Evolutionary conservation across 2,113 vertebrate genomes (phyloP).

Genomic region (Athene cunicularia): DNA sequence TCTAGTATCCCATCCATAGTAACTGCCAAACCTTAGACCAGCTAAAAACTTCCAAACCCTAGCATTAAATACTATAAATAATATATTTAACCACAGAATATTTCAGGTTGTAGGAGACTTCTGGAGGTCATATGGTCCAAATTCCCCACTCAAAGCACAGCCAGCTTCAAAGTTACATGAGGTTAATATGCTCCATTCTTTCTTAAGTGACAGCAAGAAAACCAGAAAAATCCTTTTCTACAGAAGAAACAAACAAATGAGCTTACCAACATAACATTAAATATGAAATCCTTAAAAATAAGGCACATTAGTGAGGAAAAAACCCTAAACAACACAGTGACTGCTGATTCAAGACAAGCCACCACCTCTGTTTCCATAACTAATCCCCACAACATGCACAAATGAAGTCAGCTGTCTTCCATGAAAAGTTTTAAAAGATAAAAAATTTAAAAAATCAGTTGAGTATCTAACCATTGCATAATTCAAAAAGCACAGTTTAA

Average conservation of each 20-base stretch:
- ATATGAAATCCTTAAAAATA: neutral
- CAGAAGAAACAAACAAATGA: neutral
- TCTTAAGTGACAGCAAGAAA: neutral
- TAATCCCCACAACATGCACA: neutral
- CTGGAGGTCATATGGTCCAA: neutral
- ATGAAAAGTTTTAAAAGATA: neutral
- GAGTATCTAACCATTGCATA: neutral
- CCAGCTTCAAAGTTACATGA: neutral
- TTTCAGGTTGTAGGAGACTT: neutral
- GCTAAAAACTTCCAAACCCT: neutral
- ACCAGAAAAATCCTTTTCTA: neutral
- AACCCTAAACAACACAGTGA: neutral
- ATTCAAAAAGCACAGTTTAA: neutral
- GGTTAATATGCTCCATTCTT: neutral
- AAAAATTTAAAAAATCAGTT: neutral
- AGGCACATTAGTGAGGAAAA: neutral
- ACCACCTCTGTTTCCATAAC: neutral
- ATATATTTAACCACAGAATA: neutral
- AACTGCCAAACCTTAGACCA: neutral
- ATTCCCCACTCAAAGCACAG: neutral
- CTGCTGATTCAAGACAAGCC: neutral
- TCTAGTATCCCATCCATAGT: neutral
- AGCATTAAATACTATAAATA: neutral
- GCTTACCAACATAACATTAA: neutral
- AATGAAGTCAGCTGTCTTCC: neutral